Evolutionary conservation across 37 sponge, comb jelly and placozoan species (phyloP), one percentile per base, ranked within the genome.

Genomic region (Bolinopsis microptera): DNA sequence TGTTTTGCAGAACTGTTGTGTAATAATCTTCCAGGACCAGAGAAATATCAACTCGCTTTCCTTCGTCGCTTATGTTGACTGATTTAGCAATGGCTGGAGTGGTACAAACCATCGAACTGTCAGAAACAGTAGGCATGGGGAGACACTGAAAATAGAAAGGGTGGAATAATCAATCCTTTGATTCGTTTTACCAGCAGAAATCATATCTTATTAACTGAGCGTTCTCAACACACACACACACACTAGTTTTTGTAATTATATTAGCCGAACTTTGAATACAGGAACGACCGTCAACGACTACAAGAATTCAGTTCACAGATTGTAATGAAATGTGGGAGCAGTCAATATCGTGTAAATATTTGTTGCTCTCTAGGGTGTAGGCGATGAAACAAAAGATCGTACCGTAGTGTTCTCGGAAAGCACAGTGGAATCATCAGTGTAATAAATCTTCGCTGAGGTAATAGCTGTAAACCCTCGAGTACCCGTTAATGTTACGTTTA

Each of bases 381-480:
- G n/a, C n/a, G n/a, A n/a, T n/a, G n/a, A n/a, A n/a, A n/a, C n/a
- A n/a, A n/a, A n/a, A n/a, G n/a, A n/a, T n/a, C 61, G 5, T 77
- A 77, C 80, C 36, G 18, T 28, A 21, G 80, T 32, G 21, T 77
- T 77, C 0, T 34, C 80, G 33, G 80, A 77, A 32, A 77, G 80
- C 36, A 13, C 21, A 22, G 28, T 21, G 33, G 21, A 16, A 77
- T 34, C 35, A 40, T 86, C 90, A 39, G 35, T 34, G 13, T 39
- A 38, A 27, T 86, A 86, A 39, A 86, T 39, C 61, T 86, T 35
- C 2, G 90, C 90, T n/a, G 90, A 86, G 2, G 90, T 86, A 2
- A 86, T 86, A 1, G 61, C 24, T 1, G n/a, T 86, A 48, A 86
- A 86, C 28, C 90, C 90, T 23, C 41, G 38, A 30, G 3, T 26